A percentile compares a stretch with the other conserved stretches of the same genome.
These are phyloP conservation scores for Iselma pallidipennis DNA, from an alignment of 2,888 invertebrate species.

Conservation along the genomic window DNA sequence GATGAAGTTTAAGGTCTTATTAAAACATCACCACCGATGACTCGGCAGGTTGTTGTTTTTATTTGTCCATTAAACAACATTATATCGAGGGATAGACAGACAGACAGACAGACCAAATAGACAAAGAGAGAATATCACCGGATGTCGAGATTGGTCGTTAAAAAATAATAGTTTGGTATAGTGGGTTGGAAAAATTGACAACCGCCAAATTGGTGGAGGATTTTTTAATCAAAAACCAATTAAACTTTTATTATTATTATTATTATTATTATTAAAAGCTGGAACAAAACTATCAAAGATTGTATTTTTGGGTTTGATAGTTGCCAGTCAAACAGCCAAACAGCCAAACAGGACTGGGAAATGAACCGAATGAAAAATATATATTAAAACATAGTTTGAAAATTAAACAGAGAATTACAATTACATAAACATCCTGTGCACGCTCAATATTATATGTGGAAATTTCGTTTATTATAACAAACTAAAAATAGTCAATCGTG, in stretches of 20 bases:
- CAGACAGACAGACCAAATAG: background rate
- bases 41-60: background rate
- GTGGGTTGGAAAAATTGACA: background rate
- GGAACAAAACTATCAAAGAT: background rate
- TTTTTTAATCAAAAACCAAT: too few species aligned
- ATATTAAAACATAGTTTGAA: slow-evolving; percentile 18
- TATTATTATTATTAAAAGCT: too few species aligned
- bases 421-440: slow-evolving; percentile 38
- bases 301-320: background rate
- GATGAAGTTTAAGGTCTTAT: background rate
- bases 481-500: slow-evolving; percentile 35
- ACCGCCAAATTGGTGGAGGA: too few species aligned
- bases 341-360: slow-evolving; percentile 1
- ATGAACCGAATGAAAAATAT: slow-evolving; percentile 5
- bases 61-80: background rate
- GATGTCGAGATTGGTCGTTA: background rate
- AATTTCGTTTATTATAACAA: slow-evolving; percentile 37
- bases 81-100: background rate
- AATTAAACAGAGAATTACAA: slow-evolving; percentile 31
- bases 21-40: background rate
- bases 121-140: background rate
- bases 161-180: background rate
- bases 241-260: too few species aligned
- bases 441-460: slow-evolving; percentile 33
- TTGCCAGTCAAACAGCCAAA: too few species aligned